Percentiles rank a stretch among this genome's conserved stretches.
These are phyloP conservation scores for Girardia tigrina DNA, from an alignment of 2,888 invertebrate species.

Conservation along the genomic window DNA sequence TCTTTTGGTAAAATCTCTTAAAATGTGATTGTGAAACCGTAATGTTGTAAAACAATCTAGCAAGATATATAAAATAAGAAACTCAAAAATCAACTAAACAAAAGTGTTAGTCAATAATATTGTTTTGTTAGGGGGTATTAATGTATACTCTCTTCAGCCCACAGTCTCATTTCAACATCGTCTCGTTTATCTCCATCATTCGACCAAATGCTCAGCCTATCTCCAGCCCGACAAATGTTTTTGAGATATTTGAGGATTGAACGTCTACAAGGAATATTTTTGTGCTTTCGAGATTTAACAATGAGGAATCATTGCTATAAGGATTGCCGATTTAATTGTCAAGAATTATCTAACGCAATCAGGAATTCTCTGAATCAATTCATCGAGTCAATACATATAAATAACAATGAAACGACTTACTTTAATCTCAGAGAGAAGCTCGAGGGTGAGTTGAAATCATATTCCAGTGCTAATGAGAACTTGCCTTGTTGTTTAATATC, in stretches of 20 bases:
- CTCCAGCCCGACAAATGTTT: constrained; percentile 1
- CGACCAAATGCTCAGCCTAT: neutral
- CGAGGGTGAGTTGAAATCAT: neutral
- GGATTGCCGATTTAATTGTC: neutral
- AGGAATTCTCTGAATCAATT: neutral
- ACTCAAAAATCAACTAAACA: too few species aligned
- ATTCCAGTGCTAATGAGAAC: too few species aligned
- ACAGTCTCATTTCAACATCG: neutral
- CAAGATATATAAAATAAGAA: too few species aligned
- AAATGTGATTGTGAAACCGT: too few species aligned
- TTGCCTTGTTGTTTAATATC: neutral
- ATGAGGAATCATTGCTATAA: neutral
- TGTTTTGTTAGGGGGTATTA: too few species aligned
- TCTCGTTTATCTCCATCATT: neutral
- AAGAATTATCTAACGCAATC: neutral
- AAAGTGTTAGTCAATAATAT: too few species aligned
- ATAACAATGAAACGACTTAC: neutral
- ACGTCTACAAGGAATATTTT: neutral
- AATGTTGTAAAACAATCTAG: too few species aligned
- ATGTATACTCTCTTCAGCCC: too few species aligned
- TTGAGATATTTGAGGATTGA: neutral
- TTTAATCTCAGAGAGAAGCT: neutral
- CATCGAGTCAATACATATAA: neutral
- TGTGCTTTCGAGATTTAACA: neutral
- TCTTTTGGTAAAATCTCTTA: too few species aligned